phyloP scores from a whole-genome alignment of 2,888 invertebrate genomes.

The Hypolimnas misippus region DNA sequence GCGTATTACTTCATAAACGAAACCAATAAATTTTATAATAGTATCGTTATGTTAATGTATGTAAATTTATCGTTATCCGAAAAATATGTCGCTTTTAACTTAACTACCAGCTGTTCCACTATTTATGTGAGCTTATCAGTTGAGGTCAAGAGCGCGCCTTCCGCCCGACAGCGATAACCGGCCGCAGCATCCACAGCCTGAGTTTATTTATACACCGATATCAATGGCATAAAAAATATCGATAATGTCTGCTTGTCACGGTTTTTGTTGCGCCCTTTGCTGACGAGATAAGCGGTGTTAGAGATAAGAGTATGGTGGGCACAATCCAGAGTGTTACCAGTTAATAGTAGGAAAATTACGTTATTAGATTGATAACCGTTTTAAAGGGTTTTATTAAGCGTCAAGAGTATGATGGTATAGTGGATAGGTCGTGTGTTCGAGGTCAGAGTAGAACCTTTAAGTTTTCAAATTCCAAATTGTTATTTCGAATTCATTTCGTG shows the following conservation, averaged over 20 bases:
- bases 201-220: slow-evolving; percentile 58
- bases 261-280: slow-evolving; percentile 54
- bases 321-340: background rate
- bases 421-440: too few relatives aligned
- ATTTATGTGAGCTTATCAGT: slow-evolving; percentile 60
- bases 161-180: slow-evolving; percentile 69
- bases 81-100: background rate
- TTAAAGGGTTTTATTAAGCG: too few relatives aligned
- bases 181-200: slow-evolving; percentile 65
- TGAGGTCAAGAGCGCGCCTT: slow-evolving; percentile 80
- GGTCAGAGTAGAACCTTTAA: too few relatives aligned
- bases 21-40: background rate
- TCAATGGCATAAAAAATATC: slow-evolving; percentile 47
- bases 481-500: too few relatives aligned
- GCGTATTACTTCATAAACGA: background rate
- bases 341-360: background rate
- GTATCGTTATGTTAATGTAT: slow-evolving; percentile 1
- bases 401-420: too few relatives aligned
- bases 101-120: slow-evolving; percentile 56
- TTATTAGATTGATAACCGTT: too few relatives aligned
- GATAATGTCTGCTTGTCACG: slow-evolving; percentile 50
- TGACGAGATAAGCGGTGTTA: slow-evolving; percentile 55
- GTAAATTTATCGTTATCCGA: background rate
- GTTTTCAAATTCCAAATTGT: too few relatives aligned
- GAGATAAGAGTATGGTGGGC: slow-evolving; percentile 27